phyloP scores from a whole-genome alignment of 1,140 invertebrate genomes.

The Drosophila repletoides region DNA sequence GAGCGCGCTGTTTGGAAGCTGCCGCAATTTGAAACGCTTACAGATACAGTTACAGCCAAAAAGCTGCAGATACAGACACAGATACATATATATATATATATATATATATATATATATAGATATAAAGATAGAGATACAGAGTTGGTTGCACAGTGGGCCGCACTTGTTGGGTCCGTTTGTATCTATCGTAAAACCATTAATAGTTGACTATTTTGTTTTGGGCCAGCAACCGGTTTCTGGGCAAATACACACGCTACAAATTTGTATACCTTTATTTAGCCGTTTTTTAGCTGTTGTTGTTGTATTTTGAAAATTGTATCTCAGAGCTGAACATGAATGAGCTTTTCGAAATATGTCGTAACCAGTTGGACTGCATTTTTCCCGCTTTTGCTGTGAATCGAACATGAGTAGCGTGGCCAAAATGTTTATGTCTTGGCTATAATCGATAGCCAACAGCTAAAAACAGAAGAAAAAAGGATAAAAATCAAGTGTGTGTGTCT shows the following conservation, averaged over 20 bases:
- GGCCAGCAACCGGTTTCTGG: constrained; percentile 65
- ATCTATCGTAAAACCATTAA: constrained; percentile 72
- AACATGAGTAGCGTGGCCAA: constrained; percentile 71
- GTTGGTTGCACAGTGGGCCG: not conserved
- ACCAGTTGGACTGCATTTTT: constrained; percentile 80
- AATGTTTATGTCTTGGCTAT: constrained; percentile 69
- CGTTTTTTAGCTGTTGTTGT: constrained; percentile 28
- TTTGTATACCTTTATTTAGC: constrained; percentile 39
- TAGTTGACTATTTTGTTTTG: constrained; percentile 75
- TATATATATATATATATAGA: constrained; percentile 1
- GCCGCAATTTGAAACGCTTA: constrained; percentile 47
- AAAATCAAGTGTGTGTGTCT: constrained; percentile 62
- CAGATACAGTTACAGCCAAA: not conserved
- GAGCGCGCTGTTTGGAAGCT: constrained; percentile 60
- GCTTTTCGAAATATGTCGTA: constrained; percentile 78
- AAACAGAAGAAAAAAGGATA: constrained; percentile 27
- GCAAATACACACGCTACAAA: constrained; percentile 37
- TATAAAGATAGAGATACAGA: constrained; percentile 2
- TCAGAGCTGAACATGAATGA: constrained; percentile 73
- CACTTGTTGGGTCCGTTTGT: constrained; percentile 39
- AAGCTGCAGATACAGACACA: not conserved
- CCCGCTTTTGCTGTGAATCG: constrained; percentile 49
- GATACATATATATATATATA: constrained; percentile 2
- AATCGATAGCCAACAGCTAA: constrained; percentile 47
- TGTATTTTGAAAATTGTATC: constrained; percentile 72